Evolutionary conservation across 2,888 invertebrate genomes (phyloP).

Genomic region (Heliconius aoede): DNA sequence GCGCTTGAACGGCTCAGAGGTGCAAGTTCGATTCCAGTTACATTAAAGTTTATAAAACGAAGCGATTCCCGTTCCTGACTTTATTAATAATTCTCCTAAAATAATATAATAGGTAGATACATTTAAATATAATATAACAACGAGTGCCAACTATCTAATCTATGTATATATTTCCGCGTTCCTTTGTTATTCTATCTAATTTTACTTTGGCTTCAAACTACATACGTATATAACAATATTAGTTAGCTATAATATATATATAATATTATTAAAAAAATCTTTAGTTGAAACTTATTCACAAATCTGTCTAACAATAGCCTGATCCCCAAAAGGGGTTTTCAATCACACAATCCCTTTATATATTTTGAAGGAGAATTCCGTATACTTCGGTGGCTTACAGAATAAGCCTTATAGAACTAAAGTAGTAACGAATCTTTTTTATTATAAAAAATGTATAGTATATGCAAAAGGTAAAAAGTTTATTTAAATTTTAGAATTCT

Average conservation of each 20-base stretch:
- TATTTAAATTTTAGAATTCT: not conserved
- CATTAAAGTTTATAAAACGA: no score
- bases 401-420: slow-evolving; percentile 6
- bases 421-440: not conserved
- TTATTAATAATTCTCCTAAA: not conserved
- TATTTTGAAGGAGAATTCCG: not conserved
- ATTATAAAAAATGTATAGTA: not conserved
- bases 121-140: slow-evolving; percentile 4
- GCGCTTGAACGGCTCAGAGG: no score
- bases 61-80: not conserved
- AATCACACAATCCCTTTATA: slow-evolving; percentile 30
- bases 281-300: slow-evolving; percentile 5
- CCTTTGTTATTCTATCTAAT: slow-evolving; percentile 10
- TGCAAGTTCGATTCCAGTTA: no score
- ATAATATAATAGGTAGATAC: not conserved
- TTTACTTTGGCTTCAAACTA: slow-evolving; percentile 2
- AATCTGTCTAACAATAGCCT: slow-evolving; percentile 14
- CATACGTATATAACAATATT: not conserved
- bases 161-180: slow-evolving; percentile 21
- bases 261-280: slow-evolving; percentile 7
- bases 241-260: not conserved
- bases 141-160: slow-evolving; percentile 11
- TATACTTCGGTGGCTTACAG: slow-evolving; percentile 12
- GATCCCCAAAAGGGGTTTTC: slow-evolving; percentile 19
- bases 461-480: not conserved